Base-by-base conservation (phyloP, 2,113 vertebrate species). In the Felis chaus region DNA sequence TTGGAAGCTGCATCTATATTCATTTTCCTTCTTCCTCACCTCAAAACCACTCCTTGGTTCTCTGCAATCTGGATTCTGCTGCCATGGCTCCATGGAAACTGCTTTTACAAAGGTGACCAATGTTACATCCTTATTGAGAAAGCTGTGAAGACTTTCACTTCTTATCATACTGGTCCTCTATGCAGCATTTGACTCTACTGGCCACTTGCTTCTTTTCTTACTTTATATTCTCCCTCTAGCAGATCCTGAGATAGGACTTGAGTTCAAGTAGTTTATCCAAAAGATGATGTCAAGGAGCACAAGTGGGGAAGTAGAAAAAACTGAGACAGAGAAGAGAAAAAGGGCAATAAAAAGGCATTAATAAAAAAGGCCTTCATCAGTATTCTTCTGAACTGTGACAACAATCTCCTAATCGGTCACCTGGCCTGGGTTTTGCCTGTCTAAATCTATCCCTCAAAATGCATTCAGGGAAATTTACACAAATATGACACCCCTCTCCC, bases 131-230 rank as follows among this genome's bases (percentile, higher is more conserved):
- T 23, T 4, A 0, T 3, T 21, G 19, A 92, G 18, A 15, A 94
- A 84, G 33, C 1, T 0, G 7, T 1, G 0, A 1, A 13, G n/a
- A 18, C 0, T 19, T 55, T 18, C 31, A 18, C 2, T 31, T 85
- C 31, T 25, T 41, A n/a, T 27, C 65, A 71, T 25, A 23, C 50
- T 55, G 3, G 65, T 36, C 33, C 39, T 65, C 3, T 53, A 8
- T 3, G 73, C 2, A 33, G 55, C 27, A 41, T 48, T 45, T 68
- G 19, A 68, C 36, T 36, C 23, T 66, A 5, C 10, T 89, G 50
- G 63, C 23, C 19, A 91, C 25, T 83, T 21, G 69, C 13, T 76
- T 91, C 55, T 76, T 71, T 63, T n/a, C 48, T 93, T 71, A 53
- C 33, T 93, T 29, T 85, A 25, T 31, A 48, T 50, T 91, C 12